Base-by-base conservation (phyloP, 2,888 invertebrate species). In the Gibbula magus region DNA sequence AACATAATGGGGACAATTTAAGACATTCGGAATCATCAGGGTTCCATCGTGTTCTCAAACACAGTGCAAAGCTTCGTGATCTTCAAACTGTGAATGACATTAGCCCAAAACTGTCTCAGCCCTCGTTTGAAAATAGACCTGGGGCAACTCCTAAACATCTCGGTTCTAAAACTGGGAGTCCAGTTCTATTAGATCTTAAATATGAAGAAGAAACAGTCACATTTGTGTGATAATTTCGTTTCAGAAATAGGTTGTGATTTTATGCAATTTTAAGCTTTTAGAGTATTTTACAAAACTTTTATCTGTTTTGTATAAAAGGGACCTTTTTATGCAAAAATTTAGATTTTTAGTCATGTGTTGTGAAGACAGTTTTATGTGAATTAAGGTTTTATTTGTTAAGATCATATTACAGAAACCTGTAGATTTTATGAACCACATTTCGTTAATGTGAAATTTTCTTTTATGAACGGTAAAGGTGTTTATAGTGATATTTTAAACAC, bases 121-220 rank as follows among this genome's bases (percentile, higher is more conserved):
- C 20, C 2, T 32, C 70, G 18, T 35, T 35, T 16, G 70, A 35
- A 35, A 35, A 35, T 35, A 70, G 20, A n/a, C 70, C 70, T 70
- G 70, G 70, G 25, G 39, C 70, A 32, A 70, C 70, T 4, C 70
- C 70, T 35, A 70, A 70, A 25, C 39, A 70, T 39, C 39, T 39
- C 2, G 39, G 70, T 10, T 67, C 70, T 0, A 51, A 52, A 35
- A 53, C 77, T 45, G 45, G 45, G 45, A 83, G 81, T 78, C 81
- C 75, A 5, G 79, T 83, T 32, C 53, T 83, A n/a, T 35, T 83
- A 20, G 80, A 83, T 52, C 16, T 83, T 39, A 76, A 73, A 18
- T 77, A 79, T 52, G 52, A 56, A 18, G 81, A 79, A 73, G 80
- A 81, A 77, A 78, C 77, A 45, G 80, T 83, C 13, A 83, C 83